Base-by-base conservation (phyloP, 2,888 invertebrate species). In the Cerastis rubricosa region DNA sequence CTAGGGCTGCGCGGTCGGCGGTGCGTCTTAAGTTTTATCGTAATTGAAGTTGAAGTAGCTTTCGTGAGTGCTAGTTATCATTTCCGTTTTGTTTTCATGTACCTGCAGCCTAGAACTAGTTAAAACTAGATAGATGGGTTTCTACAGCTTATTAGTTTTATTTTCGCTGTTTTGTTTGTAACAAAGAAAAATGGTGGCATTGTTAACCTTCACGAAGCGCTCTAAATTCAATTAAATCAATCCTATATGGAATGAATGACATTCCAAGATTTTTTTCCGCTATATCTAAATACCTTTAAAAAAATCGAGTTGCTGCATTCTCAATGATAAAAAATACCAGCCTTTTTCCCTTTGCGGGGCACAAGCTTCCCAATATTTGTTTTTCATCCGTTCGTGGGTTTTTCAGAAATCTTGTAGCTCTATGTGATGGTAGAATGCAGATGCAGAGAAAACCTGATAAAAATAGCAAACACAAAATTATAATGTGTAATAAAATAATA, bases 1-100 rank as follows among this genome's bases (percentile, higher is more conserved):
- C 25, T 59, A 94, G 94, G 94, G 94, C 81, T 94, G 94, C 80
- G 79, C 76, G 45, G 22, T 40, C 47, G 64, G 79, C 80, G 64
- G 65, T 19, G 57, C 66, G 51, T 86, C 72, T 77, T 29, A 74
- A 71, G 65, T 72, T 80, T 77, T 80, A 81, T 81, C 68, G 68
- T 71, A 54, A 81, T 74, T 74, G 67, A 73, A 65, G 65, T 70
- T 73, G 66, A 73, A 76, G 76, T 81, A 65, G 73, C 25, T 69
- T 71, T 77, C 64, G 67, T 43, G 67, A 73, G 81, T 77, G n/a
- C 45, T 57, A 43, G 69, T 78, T 73, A 81, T 81, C 70, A 35
- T 71, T 84, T 84, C 69, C 69, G 65, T 72, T 57, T 70, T 1
- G 59, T 17, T 71, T 70, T 57, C 29, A 69, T 59, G 63, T 59